Conservation (phyloP, 2,888 invertebrate species). For the Petrolisthes manimaculis region DNA sequence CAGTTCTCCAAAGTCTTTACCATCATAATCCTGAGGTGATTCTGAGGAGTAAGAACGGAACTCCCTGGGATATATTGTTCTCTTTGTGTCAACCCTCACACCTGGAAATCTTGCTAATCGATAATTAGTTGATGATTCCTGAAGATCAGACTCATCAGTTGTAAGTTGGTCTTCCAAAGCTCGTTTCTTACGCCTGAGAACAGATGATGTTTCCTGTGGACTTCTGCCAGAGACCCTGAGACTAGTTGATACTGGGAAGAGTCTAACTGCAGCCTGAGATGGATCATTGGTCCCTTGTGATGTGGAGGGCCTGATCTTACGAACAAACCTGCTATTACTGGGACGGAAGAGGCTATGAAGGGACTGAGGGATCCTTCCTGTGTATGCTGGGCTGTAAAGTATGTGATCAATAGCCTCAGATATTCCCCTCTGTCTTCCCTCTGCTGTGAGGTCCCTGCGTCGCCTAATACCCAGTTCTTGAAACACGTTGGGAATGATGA, state of each 20-base stretch:
- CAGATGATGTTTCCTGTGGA: background rate
- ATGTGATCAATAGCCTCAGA: conserved; percentile 35
- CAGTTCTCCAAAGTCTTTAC: conserved; percentile 21
- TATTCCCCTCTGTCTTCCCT: conserved; percentile 28
- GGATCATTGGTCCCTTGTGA: conserved; percentile 29
- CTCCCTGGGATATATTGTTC: background rate
- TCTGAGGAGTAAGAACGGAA: background rate
- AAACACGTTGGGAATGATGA: conserved; percentile 47
- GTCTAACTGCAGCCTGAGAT: conserved; percentile 29
- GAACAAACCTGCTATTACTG: conserved; percentile 42
- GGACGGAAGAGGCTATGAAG: conserved; percentile 32
- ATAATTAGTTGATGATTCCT: background rate
- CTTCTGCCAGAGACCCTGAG: background rate
- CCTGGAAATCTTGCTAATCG: background rate
- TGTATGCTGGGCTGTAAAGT: conserved; percentile 26
- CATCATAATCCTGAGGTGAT: background rate
- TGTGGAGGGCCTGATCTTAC: conserved; percentile 25
- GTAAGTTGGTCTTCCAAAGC: background rate
- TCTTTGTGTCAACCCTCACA: background rate
- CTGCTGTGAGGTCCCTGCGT: conserved; percentile 21
- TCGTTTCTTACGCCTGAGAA: background rate
- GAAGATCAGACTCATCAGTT: background rate
- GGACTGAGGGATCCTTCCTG: conserved; percentile 27
- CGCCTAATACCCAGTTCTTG: conserved; percentile 37
- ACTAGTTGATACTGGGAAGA: conserved; percentile 25